Evolutionary conservation across 2,888 invertebrate genomes (phyloP).

Genomic region (Brenthis ino): DNA sequence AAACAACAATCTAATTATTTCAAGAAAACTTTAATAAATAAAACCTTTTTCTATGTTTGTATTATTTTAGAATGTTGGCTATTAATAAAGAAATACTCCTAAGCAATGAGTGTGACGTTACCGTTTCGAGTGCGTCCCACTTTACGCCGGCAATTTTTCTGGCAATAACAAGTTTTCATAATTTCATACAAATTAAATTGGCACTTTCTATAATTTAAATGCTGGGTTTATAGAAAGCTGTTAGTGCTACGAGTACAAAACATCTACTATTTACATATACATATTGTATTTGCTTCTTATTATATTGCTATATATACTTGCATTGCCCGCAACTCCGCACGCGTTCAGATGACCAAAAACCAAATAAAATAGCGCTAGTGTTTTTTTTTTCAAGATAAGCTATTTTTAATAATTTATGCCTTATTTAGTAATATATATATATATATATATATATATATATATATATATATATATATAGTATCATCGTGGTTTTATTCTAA

Average conservation of each 20-base stretch:
- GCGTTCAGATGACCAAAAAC: too few species aligned
- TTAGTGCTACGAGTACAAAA: constrained; percentile 1
- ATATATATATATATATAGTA: too few species aligned
- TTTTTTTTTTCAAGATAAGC: too few species aligned
- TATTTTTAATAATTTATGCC: too few species aligned
- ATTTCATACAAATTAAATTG: constrained; percentile 13
- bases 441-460: too few species aligned
- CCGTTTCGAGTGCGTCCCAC: constrained; percentile 39
- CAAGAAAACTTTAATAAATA: not conserved
- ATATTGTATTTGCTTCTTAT: too few species aligned
- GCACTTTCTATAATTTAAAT: constrained; percentile 13
- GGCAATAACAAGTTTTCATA: constrained; percentile 28
- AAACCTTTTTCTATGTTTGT: not conserved
- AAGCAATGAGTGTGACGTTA: constrained; percentile 30
- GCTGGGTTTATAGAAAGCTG: constrained; percentile 9
- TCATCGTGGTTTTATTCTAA: too few species aligned
- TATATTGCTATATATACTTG: too few species aligned
- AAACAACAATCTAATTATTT: not conserved
- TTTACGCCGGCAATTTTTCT: constrained; percentile 36
- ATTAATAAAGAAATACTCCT: not conserved
- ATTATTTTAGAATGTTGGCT: not conserved
- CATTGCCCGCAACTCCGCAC: too few species aligned
- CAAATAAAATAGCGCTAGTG: too few species aligned
- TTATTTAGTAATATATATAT: too few species aligned
- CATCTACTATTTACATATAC: too few species aligned